phyloP scores from a whole-genome alignment of 2,888 invertebrate genomes.

The Brachyptera risi region DNA sequence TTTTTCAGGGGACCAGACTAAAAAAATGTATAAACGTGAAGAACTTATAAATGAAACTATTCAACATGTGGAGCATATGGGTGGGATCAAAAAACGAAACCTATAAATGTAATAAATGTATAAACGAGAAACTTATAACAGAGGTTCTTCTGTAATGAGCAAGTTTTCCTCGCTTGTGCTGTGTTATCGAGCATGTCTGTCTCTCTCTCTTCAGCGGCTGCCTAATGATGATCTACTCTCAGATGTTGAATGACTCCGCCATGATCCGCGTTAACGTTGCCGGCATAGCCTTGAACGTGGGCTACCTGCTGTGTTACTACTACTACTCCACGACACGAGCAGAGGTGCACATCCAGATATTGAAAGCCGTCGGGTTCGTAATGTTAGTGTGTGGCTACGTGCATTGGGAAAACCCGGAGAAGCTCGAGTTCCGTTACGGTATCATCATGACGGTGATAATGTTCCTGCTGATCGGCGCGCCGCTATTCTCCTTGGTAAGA shows the following conservation, averaged over 20 bases:
- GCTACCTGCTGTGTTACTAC: constrained; percentile 65
- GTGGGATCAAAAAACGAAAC: no score
- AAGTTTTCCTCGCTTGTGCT: no score
- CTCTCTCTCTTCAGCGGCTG: constrained; percentile 53
- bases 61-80: no score
- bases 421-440: constrained; percentile 67
- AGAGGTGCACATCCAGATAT: constrained; percentile 40
- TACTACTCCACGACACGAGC: constrained; percentile 51
- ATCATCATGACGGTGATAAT: constrained; percentile 64
- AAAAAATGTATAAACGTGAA: no score
- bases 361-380: constrained; percentile 53
- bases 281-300: constrained; percentile 63
- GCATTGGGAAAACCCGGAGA: constrained; percentile 58
- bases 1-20: no score
- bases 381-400: constrained; percentile 60
- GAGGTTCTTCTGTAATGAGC: no score
- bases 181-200: no score
- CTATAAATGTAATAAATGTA: no score
- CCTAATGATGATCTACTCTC: constrained; percentile 72
- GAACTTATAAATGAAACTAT: no score
- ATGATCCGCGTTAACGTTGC: constrained; percentile 76
- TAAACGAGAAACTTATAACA: no score
- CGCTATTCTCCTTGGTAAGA: constrained; percentile 65
- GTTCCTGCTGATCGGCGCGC: constrained; percentile 63
- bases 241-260: constrained; percentile 65